phyloP scores from a whole-genome alignment of 2,797 vertebrate genomes.

The Gymnoscopelus braueri region DNA sequence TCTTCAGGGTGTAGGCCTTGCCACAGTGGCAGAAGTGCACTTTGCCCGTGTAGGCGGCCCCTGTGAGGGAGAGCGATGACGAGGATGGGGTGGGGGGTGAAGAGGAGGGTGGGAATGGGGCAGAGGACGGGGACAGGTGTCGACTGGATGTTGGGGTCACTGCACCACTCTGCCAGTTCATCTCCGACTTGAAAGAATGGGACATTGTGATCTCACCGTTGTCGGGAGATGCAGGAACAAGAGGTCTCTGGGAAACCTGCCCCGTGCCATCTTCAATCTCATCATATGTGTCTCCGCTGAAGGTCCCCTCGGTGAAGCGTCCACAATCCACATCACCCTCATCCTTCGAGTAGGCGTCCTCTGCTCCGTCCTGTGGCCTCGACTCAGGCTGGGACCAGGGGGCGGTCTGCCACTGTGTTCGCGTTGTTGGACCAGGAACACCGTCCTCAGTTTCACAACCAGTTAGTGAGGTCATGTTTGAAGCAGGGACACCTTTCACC shows the following conservation, averaged over 20 bases:
- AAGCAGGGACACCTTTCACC: slow-evolving; percentile 10
- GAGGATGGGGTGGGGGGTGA: slow-evolving; percentile 77
- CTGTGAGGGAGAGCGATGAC: slow-evolving; percentile 71
- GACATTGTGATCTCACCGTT: slow-evolving; percentile 52
- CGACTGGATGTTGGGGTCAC: slow-evolving; percentile 62
- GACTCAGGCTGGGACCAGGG: slow-evolving; percentile 72
- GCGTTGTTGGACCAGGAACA: slow-evolving; percentile 63
- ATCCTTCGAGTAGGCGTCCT: slow-evolving; percentile 60
- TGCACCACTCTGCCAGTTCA: slow-evolving; percentile 64
- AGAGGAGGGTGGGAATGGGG: slow-evolving; percentile 56
- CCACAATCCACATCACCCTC: slow-evolving; percentile 75
- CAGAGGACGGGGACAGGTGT: slow-evolving; percentile 67
- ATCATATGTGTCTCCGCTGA: slow-evolving; percentile 74
- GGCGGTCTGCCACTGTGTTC: slow-evolving; percentile 84
- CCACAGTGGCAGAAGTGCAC: slow-evolving; percentile 96
- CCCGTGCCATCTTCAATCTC: slow-evolving; percentile 81
- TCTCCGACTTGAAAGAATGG: slow-evolving; percentile 45
- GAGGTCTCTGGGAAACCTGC: slow-evolving; percentile 81
- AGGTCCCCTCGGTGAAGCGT: slow-evolving; percentile 76
- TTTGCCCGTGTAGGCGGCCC: slow-evolving; percentile 80
- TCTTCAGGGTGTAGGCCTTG: slow-evolving; percentile 93
- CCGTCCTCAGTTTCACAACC: slow-evolving; percentile 31
- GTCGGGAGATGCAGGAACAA: slow-evolving; percentile 73
- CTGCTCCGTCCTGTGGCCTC: slow-evolving; percentile 58
- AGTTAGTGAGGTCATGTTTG: slow-evolving; percentile 18